These are phyloP conservation scores for Microplitis manilae DNA, from an alignment of 2,888 invertebrate species.

Conservation along the genomic window DNA sequence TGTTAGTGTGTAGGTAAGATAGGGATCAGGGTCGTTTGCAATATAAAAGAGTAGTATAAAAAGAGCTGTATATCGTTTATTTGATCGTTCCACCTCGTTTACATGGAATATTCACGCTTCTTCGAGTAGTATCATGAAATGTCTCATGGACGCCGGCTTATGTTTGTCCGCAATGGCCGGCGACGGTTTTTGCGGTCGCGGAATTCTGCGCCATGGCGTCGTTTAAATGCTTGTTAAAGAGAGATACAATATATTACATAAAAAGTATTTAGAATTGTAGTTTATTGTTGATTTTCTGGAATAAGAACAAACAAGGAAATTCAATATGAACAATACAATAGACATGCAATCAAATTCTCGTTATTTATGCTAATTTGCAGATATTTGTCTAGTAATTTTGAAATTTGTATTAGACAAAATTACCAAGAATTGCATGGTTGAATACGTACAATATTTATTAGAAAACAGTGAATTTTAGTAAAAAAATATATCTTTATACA, in stretches of 20 bases:
- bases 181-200: slow-evolving; percentile 48
- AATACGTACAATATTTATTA: too few species aligned
- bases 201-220: slow-evolving; percentile 53
- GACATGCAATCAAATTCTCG: background rate
- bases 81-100: slow-evolving; percentile 29
- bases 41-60: slow-evolving; percentile 15
- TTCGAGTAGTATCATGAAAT: slow-evolving; percentile 16
- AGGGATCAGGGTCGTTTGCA: slow-evolving; percentile 11
- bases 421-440: too few species aligned
- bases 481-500: too few species aligned
- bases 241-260: background rate
- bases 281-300: background rate
- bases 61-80: slow-evolving; percentile 18
- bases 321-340: background rate
- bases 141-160: background rate
- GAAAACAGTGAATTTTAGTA: too few species aligned
- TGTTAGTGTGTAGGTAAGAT: slow-evolving; percentile 29
- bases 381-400: background rate
- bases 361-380: background rate
- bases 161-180: slow-evolving; percentile 71
- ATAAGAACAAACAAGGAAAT: background rate
- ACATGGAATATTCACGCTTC: slow-evolving; percentile 31
- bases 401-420: background rate
- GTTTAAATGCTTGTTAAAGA: slow-evolving; percentile 47
- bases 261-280: background rate